phyloP scores from a whole-genome alignment of 2,113 vertebrate genomes.

The Oncorhynchus keta region DNA sequence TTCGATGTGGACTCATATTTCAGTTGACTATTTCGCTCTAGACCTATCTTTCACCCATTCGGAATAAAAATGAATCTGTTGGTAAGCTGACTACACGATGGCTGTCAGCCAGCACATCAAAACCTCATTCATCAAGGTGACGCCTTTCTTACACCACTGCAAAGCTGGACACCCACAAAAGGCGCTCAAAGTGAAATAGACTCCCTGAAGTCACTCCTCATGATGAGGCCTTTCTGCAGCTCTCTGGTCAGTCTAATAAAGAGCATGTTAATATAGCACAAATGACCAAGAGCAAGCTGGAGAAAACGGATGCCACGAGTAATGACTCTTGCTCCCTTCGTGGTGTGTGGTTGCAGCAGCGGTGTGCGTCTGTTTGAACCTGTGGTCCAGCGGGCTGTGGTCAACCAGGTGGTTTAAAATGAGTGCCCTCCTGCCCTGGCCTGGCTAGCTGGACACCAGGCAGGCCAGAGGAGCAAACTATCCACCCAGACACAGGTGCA shows the following conservation, averaged over 20 bases:
- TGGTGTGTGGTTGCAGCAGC: constrained; percentile 54
- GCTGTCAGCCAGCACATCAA: not conserved
- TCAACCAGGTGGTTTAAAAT: too few relatives aligned
- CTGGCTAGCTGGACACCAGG: too few relatives aligned
- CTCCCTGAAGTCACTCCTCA: not conserved
- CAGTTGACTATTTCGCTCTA: not conserved
- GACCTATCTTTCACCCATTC: not conserved
- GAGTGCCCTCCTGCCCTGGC: too few relatives aligned
- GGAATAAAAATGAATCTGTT: not conserved
- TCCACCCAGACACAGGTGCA: constrained; percentile 8
- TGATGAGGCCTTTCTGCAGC: not conserved
- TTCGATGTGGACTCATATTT: not conserved
- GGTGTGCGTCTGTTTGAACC: constrained; percentile 50
- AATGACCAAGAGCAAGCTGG: too few relatives aligned
- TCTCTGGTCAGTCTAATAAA: not conserved
- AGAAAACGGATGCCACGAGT: not conserved
- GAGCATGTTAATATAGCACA: too few relatives aligned
- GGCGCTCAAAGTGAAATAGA: not conserved
- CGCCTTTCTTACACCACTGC: not conserved
- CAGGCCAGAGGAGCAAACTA: constrained; percentile 42
- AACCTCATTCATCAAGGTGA: not conserved
- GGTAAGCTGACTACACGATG: not conserved
- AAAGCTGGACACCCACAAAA: not conserved
- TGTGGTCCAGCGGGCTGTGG: constrained; percentile 1
- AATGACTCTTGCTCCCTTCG: not conserved